Evolutionary conservation across 1,140 invertebrate species (phyloP).

Genomic region (Belonocnema kinseyi): DNA sequence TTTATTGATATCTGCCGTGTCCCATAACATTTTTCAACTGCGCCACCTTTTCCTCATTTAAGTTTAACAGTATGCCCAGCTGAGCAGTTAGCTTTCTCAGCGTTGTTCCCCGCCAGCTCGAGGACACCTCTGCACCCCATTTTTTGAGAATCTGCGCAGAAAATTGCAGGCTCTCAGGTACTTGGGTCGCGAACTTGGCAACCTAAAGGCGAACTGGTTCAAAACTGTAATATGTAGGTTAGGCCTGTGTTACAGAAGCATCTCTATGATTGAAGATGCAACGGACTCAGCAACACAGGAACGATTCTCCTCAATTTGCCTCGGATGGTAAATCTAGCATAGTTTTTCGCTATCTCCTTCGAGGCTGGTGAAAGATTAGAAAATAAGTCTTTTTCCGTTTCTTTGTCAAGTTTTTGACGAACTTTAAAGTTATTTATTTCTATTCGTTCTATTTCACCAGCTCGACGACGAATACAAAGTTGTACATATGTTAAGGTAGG

Average conservation of each 20-base stretch:
- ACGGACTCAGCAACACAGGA: conserved; percentile 42
- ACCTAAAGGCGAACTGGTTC: conserved; percentile 45
- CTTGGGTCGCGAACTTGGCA: not conserved
- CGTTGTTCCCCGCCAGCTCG: conserved; percentile 37
- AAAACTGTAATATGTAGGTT: conserved; percentile 10
- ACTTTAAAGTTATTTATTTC: conserved; percentile 32
- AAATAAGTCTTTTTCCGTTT: conserved; percentile 9
- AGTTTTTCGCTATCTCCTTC: conserved; percentile 23
- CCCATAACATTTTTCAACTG: conserved; percentile 36
- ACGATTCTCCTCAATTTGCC: not conserved
- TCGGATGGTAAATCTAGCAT: conserved; percentile 35
- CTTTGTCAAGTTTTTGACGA: not conserved
- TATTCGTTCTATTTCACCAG: not conserved
- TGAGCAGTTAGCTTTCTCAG: conserved; percentile 43
- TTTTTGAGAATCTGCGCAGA: conserved; percentile 30
- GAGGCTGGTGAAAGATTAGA: too few relatives aligned
- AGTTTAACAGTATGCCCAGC: conserved; percentile 22
- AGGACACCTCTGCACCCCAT: conserved; percentile 25
- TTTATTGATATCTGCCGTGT: too few relatives aligned
- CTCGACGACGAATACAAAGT: too few relatives aligned
- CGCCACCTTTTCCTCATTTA: conserved; percentile 33
- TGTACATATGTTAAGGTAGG: conserved; percentile 11
- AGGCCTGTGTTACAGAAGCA: not conserved
- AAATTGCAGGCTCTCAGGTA: conserved; percentile 25
- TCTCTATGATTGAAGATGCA: not conserved